Percentiles rank a stretch among this genome's conserved stretches.
Conservation (phyloP, 2,888 invertebrate species). For the Synergus gifuensis region DNA sequence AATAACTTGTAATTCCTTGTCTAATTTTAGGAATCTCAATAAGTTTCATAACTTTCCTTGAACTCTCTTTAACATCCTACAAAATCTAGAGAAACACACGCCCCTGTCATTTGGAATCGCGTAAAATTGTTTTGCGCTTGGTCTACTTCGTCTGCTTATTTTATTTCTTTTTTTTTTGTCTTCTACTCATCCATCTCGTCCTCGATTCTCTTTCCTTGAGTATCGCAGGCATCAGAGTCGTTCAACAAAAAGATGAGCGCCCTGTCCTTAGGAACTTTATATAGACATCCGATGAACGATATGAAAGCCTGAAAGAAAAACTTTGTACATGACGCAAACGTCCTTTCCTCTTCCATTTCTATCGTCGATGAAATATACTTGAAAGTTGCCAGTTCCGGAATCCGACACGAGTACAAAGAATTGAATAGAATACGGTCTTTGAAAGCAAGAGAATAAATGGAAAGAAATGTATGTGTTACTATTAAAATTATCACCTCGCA, state of each 20-base stretch:
- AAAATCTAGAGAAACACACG: too few relatives aligned
- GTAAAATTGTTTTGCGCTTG: conserved; percentile 40
- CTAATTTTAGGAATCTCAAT: too few relatives aligned
- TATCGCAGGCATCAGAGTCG: background rate
- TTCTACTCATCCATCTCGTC: background rate
- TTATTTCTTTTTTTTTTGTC: background rate
- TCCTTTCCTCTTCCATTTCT: background rate
- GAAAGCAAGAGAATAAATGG: background rate
- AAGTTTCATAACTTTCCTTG: too few relatives aligned
- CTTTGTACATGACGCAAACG: conserved; percentile 9
- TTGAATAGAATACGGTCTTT: background rate
- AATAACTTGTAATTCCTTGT: too few relatives aligned
- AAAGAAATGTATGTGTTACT: background rate
- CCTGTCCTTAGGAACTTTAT: conserved; percentile 27
- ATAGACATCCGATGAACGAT: conserved; percentile 32
- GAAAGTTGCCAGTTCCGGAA: conserved; percentile 14
- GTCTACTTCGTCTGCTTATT: conserved; percentile 24
- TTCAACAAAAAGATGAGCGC: conserved; percentile 28
- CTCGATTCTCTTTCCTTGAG: conserved; percentile 1
- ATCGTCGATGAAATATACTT: background rate
- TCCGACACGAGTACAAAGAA: conserved; percentile 7
- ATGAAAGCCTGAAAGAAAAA: conserved; percentile 26
- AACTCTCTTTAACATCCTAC: too few relatives aligned
- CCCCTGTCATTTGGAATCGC: conserved; percentile 18
- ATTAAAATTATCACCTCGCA: too few relatives aligned